Evolutionary conservation across 2,888 invertebrate species (phyloP).

Genomic region (Orthonychiurus folsomi): DNA sequence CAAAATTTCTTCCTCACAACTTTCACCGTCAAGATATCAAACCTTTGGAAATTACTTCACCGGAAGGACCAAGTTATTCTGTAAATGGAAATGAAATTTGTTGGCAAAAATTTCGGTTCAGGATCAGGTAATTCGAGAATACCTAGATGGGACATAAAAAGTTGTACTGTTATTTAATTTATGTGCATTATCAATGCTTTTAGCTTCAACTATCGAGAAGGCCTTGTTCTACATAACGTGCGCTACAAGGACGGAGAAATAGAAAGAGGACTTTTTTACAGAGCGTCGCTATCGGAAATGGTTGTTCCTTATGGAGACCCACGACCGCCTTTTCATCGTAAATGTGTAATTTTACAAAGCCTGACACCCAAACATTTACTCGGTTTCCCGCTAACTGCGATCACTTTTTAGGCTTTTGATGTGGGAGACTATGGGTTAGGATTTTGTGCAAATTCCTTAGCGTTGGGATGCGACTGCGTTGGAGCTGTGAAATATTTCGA

Average conservation of each 20-base stretch:
- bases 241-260: constrained; percentile 26
- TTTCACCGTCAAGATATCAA: constrained; percentile 24
- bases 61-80: constrained; percentile 35
- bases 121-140: constrained; percentile 31
- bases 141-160: neutral
- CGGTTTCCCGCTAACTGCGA: neutral
- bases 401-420: constrained; percentile 22
- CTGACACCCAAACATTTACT: too few species aligned
- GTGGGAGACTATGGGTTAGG: constrained; percentile 32
- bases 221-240: constrained; percentile 34
- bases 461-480: constrained; percentile 31
- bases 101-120: constrained; percentile 37
- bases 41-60: constrained; percentile 26
- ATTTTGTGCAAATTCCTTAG: constrained; percentile 30
- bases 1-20: constrained; percentile 16
- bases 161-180: constrained; percentile 4
- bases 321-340: constrained; percentile 34
- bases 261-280: constrained; percentile 26
- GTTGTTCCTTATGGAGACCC: constrained; percentile 37
- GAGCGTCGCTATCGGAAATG: constrained; percentile 34
- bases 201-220: constrained; percentile 36
- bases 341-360: too few species aligned
- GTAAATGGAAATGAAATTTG: constrained; percentile 28
- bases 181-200: too few species aligned
- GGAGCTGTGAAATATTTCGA: constrained; percentile 34